phyloP scores from a whole-genome alignment of 2,113 vertebrate species.

The Menura novaehollandiae region DNA sequence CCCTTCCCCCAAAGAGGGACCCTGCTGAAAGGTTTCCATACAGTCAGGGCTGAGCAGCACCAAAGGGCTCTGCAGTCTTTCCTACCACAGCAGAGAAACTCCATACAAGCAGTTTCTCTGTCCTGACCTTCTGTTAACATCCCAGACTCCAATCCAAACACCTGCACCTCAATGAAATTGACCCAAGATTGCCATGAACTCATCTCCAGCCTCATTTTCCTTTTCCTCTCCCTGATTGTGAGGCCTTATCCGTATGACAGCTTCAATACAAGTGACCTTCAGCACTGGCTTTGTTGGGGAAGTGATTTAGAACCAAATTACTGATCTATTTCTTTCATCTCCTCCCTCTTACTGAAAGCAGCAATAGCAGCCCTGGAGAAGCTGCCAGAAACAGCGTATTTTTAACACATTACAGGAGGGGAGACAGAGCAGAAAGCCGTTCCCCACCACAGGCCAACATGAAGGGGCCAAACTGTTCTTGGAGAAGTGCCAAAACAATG shows the following conservation, averaged over 20 bases:
- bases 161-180: neutral
- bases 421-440: neutral
- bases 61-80: neutral
- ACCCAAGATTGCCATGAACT: neutral
- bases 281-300: neutral
- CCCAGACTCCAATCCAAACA: neutral
- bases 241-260: neutral
- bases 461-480: neutral
- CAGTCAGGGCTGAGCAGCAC: neutral
- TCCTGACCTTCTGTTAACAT: neutral
- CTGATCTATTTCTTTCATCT: neutral
- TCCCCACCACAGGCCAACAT: neutral
- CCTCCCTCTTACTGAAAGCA: neutral
- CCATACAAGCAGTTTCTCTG: neutral
- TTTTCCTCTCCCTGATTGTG: neutral
- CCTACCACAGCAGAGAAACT: neutral
- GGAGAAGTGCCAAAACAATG: neutral
- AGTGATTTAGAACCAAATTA: slow-evolving; percentile 62
- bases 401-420: neutral
- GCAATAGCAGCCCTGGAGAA: neutral
- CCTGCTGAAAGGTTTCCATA: neutral
- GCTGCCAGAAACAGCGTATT: neutral
- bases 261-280: slow-evolving; percentile 62
- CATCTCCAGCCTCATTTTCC: neutral
- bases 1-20: neutral